Base-by-base conservation (phyloP, 35 echinoderm and acorn worm genomes). In the Acanthaster planci region DNA sequence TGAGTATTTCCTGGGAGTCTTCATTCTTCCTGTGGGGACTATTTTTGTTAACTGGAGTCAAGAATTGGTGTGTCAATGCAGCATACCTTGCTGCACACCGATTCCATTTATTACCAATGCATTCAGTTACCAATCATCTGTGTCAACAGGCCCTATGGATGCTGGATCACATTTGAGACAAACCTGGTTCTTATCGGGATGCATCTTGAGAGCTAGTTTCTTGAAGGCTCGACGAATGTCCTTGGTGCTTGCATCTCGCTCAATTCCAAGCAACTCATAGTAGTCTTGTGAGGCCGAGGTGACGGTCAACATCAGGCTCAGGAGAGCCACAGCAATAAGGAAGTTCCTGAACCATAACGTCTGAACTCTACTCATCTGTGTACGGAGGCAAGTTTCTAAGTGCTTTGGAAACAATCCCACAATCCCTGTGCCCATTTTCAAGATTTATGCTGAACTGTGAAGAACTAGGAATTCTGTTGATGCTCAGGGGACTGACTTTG, bases 151-250 rank as follows among this genome's bases (percentile, higher is more conserved):
- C n/a, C n/a, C n/a, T n/a, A n/a, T n/a, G 42, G 42, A 12, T 47
- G 42, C 4, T 6, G 42, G 42, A 12, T 47, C 42, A 72, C 64
- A 38, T 58, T 26, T 77, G 38, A 7, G 3, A 89, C 84, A 84
- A 52, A 99, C 96, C 60, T 40, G 77, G 86, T 99, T 99, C 77
- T 99, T 99, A 83, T 99, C 96, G 37, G 96, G 96, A 94, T 99
- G 96, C 80, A 82, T 89, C 23, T 77, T 87, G 51, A 99, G 87
- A 10, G 96, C 96, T 42, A 99, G 54, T 57, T 91, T 91, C 77
- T 99, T 99, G 84, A 99, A 99, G 44, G 96, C 96, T 39, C 96
- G 82, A 47, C 96, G 34, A 39, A 99, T 99, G 47, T 99, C 96
- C 52, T 94, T 94, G 5, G 80, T 53, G 47, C 83, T 91, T 8